phyloP scores from a whole-genome alignment of 2,888 invertebrate species.

The Adelphocoris suturalis region DNA sequence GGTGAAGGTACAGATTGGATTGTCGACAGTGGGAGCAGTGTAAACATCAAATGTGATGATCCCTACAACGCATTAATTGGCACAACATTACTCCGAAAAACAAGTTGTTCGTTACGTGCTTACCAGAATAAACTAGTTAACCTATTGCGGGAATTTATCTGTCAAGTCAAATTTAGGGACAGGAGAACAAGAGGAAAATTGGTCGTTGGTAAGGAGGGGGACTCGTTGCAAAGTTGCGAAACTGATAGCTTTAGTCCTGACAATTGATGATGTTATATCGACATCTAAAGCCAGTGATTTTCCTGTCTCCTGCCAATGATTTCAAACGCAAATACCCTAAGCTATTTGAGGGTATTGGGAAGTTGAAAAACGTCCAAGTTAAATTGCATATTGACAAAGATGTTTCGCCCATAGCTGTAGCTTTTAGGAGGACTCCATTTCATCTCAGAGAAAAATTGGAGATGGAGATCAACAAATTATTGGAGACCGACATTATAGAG shows the following conservation, averaged over 20 bases:
- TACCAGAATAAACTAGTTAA: no score
- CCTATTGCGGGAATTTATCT: not conserved
- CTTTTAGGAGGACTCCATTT: slow-evolving; percentile 5
- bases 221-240: not conserved
- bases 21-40: no score
- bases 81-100: no score
- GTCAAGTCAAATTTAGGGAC: not conserved
- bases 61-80: no score
- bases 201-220: not conserved
- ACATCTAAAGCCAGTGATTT: not conserved
- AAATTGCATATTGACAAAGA: not conserved
- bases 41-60: no score
- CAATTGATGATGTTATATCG: not conserved
- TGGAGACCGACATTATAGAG: not conserved
- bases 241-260: not conserved
- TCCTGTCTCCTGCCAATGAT: not conserved
- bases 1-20: not conserved
- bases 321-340: not conserved
- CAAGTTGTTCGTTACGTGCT: no score
- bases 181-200: not conserved
- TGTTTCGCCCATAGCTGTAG: not conserved
- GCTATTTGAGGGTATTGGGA: not conserved
- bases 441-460: not conserved
- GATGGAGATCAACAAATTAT: not conserved
- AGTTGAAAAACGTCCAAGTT: not conserved